Base-by-base conservation (phyloP, 2,797 vertebrate genomes). In the Synanceia verrucosa region DNA sequence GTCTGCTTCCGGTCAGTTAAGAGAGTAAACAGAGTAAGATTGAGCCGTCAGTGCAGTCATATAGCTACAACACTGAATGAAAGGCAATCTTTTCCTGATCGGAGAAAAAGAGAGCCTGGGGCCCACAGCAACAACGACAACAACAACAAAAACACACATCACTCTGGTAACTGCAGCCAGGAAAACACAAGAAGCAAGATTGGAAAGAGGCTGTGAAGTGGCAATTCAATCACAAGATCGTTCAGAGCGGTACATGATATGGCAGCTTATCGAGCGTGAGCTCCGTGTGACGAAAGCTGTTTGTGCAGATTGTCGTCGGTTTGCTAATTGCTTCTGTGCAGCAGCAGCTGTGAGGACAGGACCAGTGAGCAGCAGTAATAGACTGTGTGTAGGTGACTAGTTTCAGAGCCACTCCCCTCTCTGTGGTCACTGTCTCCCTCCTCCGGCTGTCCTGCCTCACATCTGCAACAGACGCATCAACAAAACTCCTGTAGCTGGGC, bases 351-450 rank as follows among this genome's bases (percentile, higher is more conserved):
- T 9, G 28, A 59, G 41, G 60, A 47, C 36, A 61, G 46, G 19
- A 53, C 56, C 58, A 75, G 37, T 33, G 48, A 63, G 62, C 28
- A 34, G 59, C 65, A 33, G 21, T 70, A 44, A 76, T 70, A 53
- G 31, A 47, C 33, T 47, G 12, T 23, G 56, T 48, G 61, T 39
- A 43, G 18, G 23, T 31, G 65, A 66, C 36, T 36, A 50, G 28
- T 64, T 55, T 11, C 7, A 68, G 36, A 74, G 66, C 18, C 78
- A 66, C 63, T 72, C 65, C 67, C 39, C 51, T 71, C 72, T 76
- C 44, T 76, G 26, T 29, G 77, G 80, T 76, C 68, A 74, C 68
- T 76, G 77, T 79, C 76, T 86, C 79, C 80, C 72, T 73, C 76
- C 71, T 82, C 71, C 57, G 68, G 74, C 76, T 73, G 68, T 60